These are phyloP conservation scores for Aselliscus stoliczkanus DNA, from an alignment of 2,797 vertebrate species.

Conservation along the genomic window DNA sequence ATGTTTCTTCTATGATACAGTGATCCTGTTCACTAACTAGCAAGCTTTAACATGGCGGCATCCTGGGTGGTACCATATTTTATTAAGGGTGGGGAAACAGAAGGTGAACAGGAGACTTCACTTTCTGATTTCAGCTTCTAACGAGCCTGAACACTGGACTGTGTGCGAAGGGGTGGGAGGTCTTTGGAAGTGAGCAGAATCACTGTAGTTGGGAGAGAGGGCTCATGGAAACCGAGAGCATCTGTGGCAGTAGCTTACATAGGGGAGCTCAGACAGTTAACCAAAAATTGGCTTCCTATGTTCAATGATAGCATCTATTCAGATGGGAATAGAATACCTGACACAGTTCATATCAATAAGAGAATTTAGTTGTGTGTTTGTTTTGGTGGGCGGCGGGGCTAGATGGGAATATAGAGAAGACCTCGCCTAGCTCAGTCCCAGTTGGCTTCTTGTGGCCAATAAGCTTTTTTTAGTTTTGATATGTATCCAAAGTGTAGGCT, in stretches of 20 bases:
- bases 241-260: conserved; percentile 71
- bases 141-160: conserved; percentile 4
- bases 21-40: conserved; percentile 79
- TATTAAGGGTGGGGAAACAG: not conserved
- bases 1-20: conserved; percentile 79
- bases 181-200: conserved; percentile 71
- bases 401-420: conserved; percentile 36
- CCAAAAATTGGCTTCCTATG: not conserved
- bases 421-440: not conserved
- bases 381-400: not conserved
- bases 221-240: conserved; percentile 76
- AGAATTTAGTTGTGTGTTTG: conserved; percentile 20
- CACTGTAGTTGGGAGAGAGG: conserved; percentile 70
- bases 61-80: not conserved
- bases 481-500: conserved; percentile 46
- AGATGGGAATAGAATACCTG: not conserved
- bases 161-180: accelerated
- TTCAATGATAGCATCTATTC: conserved; percentile 1
- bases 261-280: not conserved
- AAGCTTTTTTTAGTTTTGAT: not conserved
- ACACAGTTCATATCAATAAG: not conserved
- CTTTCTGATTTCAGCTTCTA: conserved; percentile 40
- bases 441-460: not conserved
- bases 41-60: not conserved
- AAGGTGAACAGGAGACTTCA: not conserved